phyloP scores from a whole-genome alignment of 2,797 vertebrate genomes.

The Propithecus deckenii region DNA sequence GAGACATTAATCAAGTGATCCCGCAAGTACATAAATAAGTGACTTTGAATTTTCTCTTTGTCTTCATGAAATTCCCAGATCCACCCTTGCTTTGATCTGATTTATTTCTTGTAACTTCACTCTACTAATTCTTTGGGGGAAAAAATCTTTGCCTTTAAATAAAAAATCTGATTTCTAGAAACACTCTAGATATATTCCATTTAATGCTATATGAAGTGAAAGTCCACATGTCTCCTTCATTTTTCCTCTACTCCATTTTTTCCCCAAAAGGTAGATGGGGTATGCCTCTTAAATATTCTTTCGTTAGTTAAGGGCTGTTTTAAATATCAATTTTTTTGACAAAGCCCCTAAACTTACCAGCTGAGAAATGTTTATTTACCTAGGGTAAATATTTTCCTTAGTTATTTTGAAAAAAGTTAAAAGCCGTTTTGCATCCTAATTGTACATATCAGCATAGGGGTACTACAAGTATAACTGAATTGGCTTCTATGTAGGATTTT shows the following conservation, averaged over 20 bases:
- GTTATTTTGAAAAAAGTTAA: conserved; percentile 19
- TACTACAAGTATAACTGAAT: background rate
- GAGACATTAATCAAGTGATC: background rate
- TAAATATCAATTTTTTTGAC: background rate
- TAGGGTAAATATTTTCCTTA: background rate
- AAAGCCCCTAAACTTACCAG: background rate
- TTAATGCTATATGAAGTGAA: background rate
- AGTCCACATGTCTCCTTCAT: background rate
- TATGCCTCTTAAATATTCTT: background rate
- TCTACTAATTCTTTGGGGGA: background rate
- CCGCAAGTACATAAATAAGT: background rate
- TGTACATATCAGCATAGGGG: background rate
- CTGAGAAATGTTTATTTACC: background rate
- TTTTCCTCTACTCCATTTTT: background rate
- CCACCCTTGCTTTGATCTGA: background rate
- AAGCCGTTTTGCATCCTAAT: background rate
- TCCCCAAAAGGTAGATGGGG: rapidly evolving
- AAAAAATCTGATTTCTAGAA: background rate
- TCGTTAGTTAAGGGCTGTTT: background rate
- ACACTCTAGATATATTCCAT: background rate
- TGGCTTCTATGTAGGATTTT: background rate
- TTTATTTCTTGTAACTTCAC: background rate
- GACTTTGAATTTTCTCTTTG: background rate
- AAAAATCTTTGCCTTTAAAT: background rate
- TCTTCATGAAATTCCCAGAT: background rate